phyloP scores from a whole-genome alignment of 1,140 invertebrate species.

The Pseudomyrmex dendroicus region DNA sequence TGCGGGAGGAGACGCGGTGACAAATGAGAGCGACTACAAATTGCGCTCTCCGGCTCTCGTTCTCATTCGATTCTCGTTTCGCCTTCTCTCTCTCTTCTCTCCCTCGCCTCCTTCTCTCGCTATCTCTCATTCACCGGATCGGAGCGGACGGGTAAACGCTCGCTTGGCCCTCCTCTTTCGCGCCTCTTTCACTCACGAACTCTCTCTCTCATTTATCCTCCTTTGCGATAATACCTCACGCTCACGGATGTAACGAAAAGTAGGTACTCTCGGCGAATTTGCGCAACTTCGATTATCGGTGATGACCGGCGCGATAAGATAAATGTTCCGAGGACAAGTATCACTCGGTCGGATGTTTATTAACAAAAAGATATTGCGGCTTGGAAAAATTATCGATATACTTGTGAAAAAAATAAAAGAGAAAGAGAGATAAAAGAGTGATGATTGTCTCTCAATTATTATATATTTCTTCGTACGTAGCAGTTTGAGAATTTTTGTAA shows the following conservation, averaged over 20 bases:
- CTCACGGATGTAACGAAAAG: slow-evolving; percentile 68
- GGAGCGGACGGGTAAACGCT: slow-evolving; percentile 70
- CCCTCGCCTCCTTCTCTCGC: neutral
- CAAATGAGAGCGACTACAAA: slow-evolving; percentile 80
- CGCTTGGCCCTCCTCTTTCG: slow-evolving; percentile 70
- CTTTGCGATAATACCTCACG: slow-evolving; percentile 71
- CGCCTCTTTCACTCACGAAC: slow-evolving; percentile 60
- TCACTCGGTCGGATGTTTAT: too few species aligned
- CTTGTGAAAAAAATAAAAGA: too few species aligned
- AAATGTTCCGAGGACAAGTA: too few species aligned
- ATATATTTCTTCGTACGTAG: neutral
- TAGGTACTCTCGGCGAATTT: slow-evolving; percentile 65
- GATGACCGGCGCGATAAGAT: slow-evolving; percentile 36
- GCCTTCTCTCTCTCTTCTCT: slow-evolving; percentile 45
- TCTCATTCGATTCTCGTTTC: slow-evolving; percentile 76
- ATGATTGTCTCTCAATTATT: neutral
- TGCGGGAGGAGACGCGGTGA: slow-evolving; percentile 69
- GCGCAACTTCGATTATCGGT: slow-evolving; percentile 70
- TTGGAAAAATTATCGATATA: too few species aligned
- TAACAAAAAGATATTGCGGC: too few species aligned
- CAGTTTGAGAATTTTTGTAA: neutral
- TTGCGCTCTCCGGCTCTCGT: slow-evolving; percentile 76
- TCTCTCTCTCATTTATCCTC: slow-evolving; percentile 65
- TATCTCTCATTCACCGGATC: slow-evolving; percentile 63
- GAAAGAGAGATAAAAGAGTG: too few species aligned